These are phyloP conservation scores for Cranoglanis bouderius DNA, from an alignment of 2,113 vertebrate species.

Conservation along the genomic window DNA sequence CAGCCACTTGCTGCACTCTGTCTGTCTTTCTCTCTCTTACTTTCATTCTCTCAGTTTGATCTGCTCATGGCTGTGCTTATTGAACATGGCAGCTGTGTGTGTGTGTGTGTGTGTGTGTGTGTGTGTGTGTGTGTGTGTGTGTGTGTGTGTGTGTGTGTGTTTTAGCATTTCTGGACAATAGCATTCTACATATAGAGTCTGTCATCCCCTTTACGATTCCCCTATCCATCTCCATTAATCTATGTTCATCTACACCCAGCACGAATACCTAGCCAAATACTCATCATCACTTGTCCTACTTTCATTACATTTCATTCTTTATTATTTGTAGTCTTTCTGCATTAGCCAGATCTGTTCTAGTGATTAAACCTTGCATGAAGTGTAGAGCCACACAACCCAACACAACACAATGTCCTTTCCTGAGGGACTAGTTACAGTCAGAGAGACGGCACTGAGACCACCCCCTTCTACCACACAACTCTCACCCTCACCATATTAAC, in stretches of 20 bases:
- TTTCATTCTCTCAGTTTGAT: constrained; percentile 27
- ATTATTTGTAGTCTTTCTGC: not conserved
- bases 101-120: not conserved
- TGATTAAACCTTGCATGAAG: constrained; percentile 3
- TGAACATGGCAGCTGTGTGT: constrained; percentile 36
- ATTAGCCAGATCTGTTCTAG: not conserved
- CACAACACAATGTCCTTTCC: not conserved
- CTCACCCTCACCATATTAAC: not conserved
- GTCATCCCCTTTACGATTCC: not conserved
- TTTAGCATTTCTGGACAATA: constrained; percentile 27
- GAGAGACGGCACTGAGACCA: constrained; percentile 1
- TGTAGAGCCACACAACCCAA: not conserved
- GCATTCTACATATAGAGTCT: constrained; percentile 4
- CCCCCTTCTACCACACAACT: not conserved
- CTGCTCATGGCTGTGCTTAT: constrained; percentile 27
- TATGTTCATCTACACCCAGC: not conserved
- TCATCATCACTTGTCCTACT: not conserved
- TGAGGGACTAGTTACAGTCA: not conserved
- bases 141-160: not conserved
- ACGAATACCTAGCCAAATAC: not conserved
- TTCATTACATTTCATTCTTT: not conserved
- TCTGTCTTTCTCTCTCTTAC: not conserved
- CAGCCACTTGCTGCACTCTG: not conserved
- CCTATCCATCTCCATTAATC: not conserved
- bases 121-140: constrained; percentile 15